Percentiles rank a stretch among this genome's conserved stretches.
These are phyloP conservation scores for Nannospalax galili DNA, from an alignment of 2,113 vertebrate genomes.

Conservation along the genomic window DNA sequence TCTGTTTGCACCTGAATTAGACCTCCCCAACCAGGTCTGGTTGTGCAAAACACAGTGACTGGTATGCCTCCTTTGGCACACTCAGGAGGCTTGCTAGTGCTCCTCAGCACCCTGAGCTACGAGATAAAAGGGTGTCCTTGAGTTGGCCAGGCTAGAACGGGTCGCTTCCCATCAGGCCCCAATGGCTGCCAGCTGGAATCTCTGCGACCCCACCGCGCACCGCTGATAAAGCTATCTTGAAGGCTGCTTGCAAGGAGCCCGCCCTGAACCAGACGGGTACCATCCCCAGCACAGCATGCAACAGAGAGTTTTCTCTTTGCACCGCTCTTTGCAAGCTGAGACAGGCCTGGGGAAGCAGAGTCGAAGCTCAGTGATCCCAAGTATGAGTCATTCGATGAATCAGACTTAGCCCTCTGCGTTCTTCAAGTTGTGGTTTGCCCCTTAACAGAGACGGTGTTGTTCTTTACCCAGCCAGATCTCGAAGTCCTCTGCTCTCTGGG, in stretches of 20 bases:
- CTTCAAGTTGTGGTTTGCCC: slow-evolving; percentile 82
- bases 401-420: slow-evolving; percentile 78
- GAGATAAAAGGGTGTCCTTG: accelerated
- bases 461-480: slow-evolving; percentile 68
- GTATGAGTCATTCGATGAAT: slow-evolving; percentile 87
- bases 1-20: neutral
- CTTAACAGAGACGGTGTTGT: slow-evolving; percentile 81
- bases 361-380: slow-evolving; percentile 68
- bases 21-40: neutral
- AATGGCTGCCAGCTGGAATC: neutral
- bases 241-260: slow-evolving; percentile 55
- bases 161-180: slow-evolving; percentile 30
- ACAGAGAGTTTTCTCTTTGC: slow-evolving; percentile 62
- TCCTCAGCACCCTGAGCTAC: neutral
- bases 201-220: slow-evolving; percentile 66
- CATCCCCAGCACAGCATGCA: neutral
- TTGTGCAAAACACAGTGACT: neutral
- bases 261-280: neutral
- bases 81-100: no score
- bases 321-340: slow-evolving; percentile 75
- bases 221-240: slow-evolving; percentile 61
- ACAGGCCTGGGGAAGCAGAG: slow-evolving; percentile 74
- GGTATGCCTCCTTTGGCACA: neutral
- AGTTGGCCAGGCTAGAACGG: neutral
- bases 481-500: neutral